Percentiles rank a stretch among this genome's conserved stretches.
phyloP scores from a whole-genome alignment of 2,113 vertebrate species.

The Anguilla rostrata region DNA sequence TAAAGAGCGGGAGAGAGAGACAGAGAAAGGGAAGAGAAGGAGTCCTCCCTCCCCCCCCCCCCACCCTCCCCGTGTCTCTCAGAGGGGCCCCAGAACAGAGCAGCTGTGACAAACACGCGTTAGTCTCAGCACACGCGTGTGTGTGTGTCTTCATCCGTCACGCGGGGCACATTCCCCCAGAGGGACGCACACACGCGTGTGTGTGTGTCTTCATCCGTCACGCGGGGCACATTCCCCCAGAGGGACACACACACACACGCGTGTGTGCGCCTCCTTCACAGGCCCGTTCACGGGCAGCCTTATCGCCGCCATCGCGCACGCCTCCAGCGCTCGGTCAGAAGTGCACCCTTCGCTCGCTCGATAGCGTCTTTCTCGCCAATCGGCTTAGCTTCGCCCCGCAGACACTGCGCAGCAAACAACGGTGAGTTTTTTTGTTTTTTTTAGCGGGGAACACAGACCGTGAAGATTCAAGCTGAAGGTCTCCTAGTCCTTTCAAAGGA shows the following conservation, averaged over 20 bases:
- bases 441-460: not conserved
- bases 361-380: not conserved
- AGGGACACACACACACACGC: not conserved
- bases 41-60: not conserved
- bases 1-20: constrained; percentile 17
- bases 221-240: not conserved
- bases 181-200: constrained; percentile 18
- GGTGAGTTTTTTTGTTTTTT: not conserved
- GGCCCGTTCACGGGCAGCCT: not conserved
- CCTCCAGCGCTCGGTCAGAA: not conserved
- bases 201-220: constrained; percentile 13
- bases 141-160: not conserved
- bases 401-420: not conserved
- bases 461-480: not conserved
- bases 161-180: not conserved
- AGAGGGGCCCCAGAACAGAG: not conserved
- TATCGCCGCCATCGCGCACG: not conserved
- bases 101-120: not conserved
- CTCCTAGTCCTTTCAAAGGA: not conserved
- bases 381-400: not conserved
- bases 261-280: constrained; percentile 39
- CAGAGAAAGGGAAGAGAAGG: constrained; percentile 14
- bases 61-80: not conserved
- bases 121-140: not conserved
- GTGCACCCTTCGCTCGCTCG: not conserved